Conservation (phyloP, 2,888 invertebrate genomes). For the Philopedon plagiatum region DNA sequence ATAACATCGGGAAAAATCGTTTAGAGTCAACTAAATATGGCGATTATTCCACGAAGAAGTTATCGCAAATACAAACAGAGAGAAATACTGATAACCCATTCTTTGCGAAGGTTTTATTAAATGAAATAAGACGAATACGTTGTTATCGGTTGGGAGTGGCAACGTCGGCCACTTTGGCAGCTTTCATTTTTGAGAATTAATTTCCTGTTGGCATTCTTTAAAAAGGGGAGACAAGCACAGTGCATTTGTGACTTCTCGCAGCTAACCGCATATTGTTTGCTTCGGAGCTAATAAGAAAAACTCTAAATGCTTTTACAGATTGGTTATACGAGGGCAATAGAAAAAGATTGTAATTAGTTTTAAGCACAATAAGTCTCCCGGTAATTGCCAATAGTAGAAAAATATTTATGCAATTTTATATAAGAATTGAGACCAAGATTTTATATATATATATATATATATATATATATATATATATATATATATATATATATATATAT, state of each 20-base stretch:
- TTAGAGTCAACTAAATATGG: slow-evolving; percentile 47
- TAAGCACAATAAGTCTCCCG: not conserved
- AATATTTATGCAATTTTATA: too few relatives aligned
- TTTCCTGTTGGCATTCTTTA: slow-evolving; percentile 71
- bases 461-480: too few relatives aligned
- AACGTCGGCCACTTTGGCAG: slow-evolving; percentile 65
- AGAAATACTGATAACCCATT: slow-evolving; percentile 62
- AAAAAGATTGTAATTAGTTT: not conserved
- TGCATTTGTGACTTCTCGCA: slow-evolving; percentile 61
- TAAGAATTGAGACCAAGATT: too few relatives aligned
- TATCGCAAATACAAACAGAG: slow-evolving; percentile 51
- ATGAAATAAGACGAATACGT: slow-evolving; percentile 68
- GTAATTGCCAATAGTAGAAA: too few relatives aligned
- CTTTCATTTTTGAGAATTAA: slow-evolving; percentile 71
- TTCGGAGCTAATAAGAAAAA: slow-evolving; percentile 67
- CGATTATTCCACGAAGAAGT: slow-evolving; percentile 51
- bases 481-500: too few relatives aligned
- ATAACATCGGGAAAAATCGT: slow-evolving; percentile 35
- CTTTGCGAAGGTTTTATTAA: slow-evolving; percentile 63
- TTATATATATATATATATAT: too few relatives aligned
- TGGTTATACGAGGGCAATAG: slow-evolving; percentile 16
- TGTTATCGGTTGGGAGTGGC: slow-evolving; percentile 67
- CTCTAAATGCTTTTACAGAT: slow-evolving; percentile 63
- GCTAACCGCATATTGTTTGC: slow-evolving; percentile 68
- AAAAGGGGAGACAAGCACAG: slow-evolving; percentile 66